phyloP scores from a whole-genome alignment of 2,888 invertebrate genomes.

The Cerastoderma edule region DNA sequence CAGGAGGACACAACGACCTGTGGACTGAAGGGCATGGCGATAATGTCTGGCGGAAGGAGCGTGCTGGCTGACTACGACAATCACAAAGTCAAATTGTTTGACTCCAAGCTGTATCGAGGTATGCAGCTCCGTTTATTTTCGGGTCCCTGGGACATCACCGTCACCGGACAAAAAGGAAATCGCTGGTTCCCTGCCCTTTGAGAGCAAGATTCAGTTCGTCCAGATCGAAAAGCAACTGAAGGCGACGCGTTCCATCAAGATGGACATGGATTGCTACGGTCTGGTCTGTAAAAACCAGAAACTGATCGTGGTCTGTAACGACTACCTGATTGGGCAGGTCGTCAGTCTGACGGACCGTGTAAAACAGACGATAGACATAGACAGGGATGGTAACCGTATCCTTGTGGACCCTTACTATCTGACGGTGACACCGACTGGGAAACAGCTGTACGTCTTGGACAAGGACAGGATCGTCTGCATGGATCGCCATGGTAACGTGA shows the following conservation, averaged over 20 bases:
- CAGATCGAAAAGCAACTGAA: constrained; percentile 45
- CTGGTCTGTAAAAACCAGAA: constrained; percentile 54
- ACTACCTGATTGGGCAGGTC: constrained; percentile 56
- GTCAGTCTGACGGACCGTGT: constrained; percentile 56
- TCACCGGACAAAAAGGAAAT: constrained; percentile 53
- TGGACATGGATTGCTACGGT: constrained; percentile 61
- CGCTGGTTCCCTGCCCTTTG: constrained; percentile 56
- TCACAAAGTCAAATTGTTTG: constrained; percentile 58
- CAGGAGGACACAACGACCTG: too few species aligned
- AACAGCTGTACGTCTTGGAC: constrained; percentile 60
- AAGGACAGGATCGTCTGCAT: constrained; percentile 60
- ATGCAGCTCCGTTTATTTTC: constrained; percentile 48
- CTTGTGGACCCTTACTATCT: constrained; percentile 57
- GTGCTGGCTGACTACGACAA: constrained; percentile 60
- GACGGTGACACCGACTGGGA: constrained; percentile 54
- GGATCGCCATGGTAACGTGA: constrained; percentile 61
- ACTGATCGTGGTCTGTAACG: constrained; percentile 60
- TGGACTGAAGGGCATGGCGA: too few species aligned
- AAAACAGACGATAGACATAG: constrained; percentile 60
- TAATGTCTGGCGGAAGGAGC: too few species aligned
- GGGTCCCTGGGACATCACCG: constrained; percentile 56
- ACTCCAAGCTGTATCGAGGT: constrained; percentile 55
- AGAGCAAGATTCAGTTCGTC: constrained; percentile 60
- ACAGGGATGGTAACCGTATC: constrained; percentile 50
- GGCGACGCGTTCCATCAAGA: constrained; percentile 50